Base-by-base conservation (phyloP, 2,797 vertebrate species). In the Phalanger gymnotis region DNA sequence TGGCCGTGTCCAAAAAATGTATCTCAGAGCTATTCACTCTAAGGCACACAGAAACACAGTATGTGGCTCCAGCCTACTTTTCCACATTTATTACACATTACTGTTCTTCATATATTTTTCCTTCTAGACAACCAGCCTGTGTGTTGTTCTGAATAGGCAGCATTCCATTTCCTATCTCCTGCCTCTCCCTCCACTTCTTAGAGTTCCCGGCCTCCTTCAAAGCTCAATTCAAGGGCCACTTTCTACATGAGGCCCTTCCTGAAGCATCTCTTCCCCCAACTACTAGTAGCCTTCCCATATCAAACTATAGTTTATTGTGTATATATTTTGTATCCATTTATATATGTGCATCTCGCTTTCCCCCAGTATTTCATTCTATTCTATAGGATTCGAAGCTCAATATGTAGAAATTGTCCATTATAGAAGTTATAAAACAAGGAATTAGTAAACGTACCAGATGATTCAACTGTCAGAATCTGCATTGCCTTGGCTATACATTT, bases 371-470 rank as follows among this genome's bases (percentile, higher is more conserved):
- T 93, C 16, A 54, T 92, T 58, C 54, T n/a, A 22, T 51, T 91
- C 3, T 25, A 16, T 1, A 16, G 4, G 16, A 55, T 4, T 5
- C 0, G 30, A 16, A 1, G 1, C 34, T 92, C 14, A 3, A 9
- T 40, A 47, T 22, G 47, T 56, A 52, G 53, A 93, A 56, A 87
- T 5, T 47, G 5, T 1, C 55, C 30, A n/a, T 5, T 52, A 19
- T 53, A 90, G 9, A 16, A 5, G 52, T 54, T 13, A 53, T 47
- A 94, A 47, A 55, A 30, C 54, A 51, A 92, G 89, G 93, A 94
- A 89, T 92, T 54, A 53, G 30, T 1, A 92, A 40, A 34, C 53
- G 14, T 34, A 53, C 16, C 54, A 66, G 54, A 66, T 91, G 51
- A 91, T 22, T 2, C 40, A 2, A 53, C 73, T 53, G 16, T 54